phyloP scores from a whole-genome alignment of 2,113 vertebrate genomes.

The Cygnus buccinator region DNA sequence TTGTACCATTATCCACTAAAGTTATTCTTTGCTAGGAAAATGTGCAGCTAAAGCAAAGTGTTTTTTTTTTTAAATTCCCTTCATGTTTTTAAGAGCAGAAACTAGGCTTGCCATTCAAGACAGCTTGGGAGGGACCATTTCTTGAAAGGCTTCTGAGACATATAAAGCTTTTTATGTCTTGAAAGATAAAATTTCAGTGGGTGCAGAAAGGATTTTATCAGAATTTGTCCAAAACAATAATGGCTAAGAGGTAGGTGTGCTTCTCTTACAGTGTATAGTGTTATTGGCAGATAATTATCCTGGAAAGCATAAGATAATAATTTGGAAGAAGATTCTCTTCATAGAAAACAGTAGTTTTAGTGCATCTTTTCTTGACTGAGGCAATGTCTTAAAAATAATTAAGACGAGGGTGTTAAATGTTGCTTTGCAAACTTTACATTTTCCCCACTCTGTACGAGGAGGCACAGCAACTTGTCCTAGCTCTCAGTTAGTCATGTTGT shows the following conservation, averaged over 20 bases:
- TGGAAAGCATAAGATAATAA: neutral
- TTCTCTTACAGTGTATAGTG: neutral
- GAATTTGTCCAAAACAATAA: neutral
- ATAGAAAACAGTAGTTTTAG: neutral
- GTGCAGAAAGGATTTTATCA: neutral
- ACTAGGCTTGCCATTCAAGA: neutral
- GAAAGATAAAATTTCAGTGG: neutral
- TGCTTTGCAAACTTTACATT: neutral
- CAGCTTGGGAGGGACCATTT: neutral
- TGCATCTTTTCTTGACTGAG: neutral
- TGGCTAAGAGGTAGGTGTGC: neutral
- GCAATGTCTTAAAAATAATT: neutral
- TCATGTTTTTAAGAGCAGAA: neutral
- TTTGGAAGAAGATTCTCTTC: neutral
- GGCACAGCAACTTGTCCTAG: neutral
- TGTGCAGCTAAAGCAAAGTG: neutral
- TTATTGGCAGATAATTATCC: neutral
- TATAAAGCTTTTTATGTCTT: too few relatives aligned
- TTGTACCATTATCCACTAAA: neutral
- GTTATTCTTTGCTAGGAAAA: neutral
- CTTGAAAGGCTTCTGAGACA: neutral
- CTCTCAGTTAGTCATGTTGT: neutral
- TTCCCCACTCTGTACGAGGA: neutral
- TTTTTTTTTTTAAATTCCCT: neutral
- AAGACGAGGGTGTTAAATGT: accelerated